A percentile compares a stretch with the other conserved stretches of the same genome.
Evolutionary conservation across 2,797 vertebrate genomes (phyloP).

Genomic region (Falco rusticolus): DNA sequence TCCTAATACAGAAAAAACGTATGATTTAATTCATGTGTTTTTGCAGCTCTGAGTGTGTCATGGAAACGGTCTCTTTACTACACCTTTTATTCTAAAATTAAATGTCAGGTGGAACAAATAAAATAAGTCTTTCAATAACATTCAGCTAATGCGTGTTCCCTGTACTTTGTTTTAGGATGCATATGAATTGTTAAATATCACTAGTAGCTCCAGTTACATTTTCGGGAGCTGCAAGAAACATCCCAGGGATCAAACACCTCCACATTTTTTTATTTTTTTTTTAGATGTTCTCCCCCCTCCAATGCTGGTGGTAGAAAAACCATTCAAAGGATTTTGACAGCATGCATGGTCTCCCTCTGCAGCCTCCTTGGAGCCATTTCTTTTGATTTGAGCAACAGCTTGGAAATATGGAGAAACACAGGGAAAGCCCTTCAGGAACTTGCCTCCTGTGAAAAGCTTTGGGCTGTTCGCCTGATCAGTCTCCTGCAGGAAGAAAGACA

Average conservation of each 20-base stretch:
- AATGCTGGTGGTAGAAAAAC: conserved; percentile 71
- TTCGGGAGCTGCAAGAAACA: background rate
- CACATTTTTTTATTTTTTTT: background rate
- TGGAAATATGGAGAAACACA: conserved; percentile 74
- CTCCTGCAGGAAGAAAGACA: conserved; percentile 80
- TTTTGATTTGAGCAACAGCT: conserved; percentile 78
- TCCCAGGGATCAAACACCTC: background rate
- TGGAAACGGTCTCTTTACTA: background rate
- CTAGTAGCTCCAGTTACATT: background rate
- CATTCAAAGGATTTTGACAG: conserved; percentile 78
- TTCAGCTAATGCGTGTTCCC: background rate
- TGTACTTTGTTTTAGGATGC: background rate
- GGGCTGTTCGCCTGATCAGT: conserved; percentile 70
- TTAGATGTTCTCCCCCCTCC: background rate
- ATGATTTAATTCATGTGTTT: background rate
- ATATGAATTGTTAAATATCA: background rate
- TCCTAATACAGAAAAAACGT: background rate
- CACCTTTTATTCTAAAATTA: background rate
- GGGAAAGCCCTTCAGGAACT: conserved; percentile 77
- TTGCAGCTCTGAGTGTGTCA: background rate
- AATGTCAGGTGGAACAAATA: background rate
- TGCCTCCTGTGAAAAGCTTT: conserved; percentile 78
- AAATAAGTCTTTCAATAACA: background rate
- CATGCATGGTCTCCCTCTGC: conserved; percentile 82
- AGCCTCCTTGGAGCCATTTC: conserved; percentile 83